A percentile compares a stretch with the other conserved stretches of the same genome.
These are phyloP conservation scores for Calidris pygmaea DNA, from an alignment of 2,113 vertebrate species.

Conservation along the genomic window DNA sequence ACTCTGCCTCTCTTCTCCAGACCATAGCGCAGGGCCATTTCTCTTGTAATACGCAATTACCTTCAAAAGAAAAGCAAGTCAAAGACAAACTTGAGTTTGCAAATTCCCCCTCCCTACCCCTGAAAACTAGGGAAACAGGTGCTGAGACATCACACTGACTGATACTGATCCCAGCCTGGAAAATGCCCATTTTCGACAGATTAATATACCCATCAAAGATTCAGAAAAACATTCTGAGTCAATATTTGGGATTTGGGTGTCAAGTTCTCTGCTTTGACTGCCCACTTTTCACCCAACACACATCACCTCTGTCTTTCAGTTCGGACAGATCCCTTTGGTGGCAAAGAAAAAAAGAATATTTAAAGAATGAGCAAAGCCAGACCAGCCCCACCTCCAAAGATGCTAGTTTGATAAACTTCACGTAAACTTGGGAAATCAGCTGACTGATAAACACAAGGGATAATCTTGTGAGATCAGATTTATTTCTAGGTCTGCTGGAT, in stretches of 20 bases:
- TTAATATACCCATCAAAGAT: neutral
- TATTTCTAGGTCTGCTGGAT: neutral
- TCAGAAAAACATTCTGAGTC: neutral
- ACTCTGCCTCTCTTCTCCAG: neutral
- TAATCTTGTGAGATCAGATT: neutral
- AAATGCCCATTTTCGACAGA: neutral
- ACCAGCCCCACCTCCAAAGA: neutral
- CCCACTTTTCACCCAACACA: neutral
- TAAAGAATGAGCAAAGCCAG: neutral
- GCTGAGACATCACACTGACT: neutral
- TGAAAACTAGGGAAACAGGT: neutral
- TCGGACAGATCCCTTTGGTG: neutral
- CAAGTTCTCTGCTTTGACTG: neutral
- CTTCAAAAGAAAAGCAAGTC: conserved; percentile 1
- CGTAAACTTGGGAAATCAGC: neutral
- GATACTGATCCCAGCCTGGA: neutral
- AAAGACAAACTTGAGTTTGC: neutral
- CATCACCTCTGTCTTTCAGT: neutral
- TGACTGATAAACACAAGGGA: neutral
- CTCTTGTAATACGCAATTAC: neutral
- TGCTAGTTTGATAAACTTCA: neutral
- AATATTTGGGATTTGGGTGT: neutral
- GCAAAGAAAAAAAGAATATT: neutral
- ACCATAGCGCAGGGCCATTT: neutral
- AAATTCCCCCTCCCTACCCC: neutral